phyloP scores from a whole-genome alignment of 2,888 invertebrate genomes.

The Acanthococcus lagerstroemiae region DNA sequence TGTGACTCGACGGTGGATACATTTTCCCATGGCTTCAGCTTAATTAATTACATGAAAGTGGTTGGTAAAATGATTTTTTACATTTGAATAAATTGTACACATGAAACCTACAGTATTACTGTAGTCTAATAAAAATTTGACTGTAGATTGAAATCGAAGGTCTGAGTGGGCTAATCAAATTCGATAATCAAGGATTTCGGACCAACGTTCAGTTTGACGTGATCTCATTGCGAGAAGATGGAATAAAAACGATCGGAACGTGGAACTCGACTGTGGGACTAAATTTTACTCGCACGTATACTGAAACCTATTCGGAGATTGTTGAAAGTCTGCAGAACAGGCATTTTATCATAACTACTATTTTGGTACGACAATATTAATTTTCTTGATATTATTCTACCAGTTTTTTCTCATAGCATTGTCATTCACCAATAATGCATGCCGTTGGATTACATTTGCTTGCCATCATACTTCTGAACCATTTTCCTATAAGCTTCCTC shows the following conservation, averaged over 20 bases:
- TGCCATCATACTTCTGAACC: no score
- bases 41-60: slow-evolving; percentile 94
- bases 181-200: slow-evolving; percentile 87
- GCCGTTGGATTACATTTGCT: no score
- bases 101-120: neutral
- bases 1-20: slow-evolving; percentile 73
- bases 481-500: no score
- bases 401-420: no score
- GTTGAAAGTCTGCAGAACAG: slow-evolving; percentile 85
- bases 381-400: slow-evolving; percentile 4
- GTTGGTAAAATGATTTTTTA: slow-evolving; percentile 49
- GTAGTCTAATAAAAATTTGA: neutral
- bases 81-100: neutral
- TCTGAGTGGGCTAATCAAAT: slow-evolving; percentile 84
- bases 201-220: slow-evolving; percentile 85
- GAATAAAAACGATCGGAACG: slow-evolving; percentile 71
- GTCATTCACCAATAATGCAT: no score
- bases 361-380: slow-evolving; percentile 57
- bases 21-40: slow-evolving; percentile 87
- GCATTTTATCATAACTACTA: slow-evolving; percentile 81
- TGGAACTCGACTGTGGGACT: slow-evolving; percentile 84
- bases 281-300: slow-evolving; percentile 75
- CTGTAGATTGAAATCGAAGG: slow-evolving; percentile 80
- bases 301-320: slow-evolving; percentile 75
- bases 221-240: slow-evolving; percentile 75